Base-by-base conservation (phyloP, 2,797 vertebrate species). In the Lindbergichthys nudifrons region DNA sequence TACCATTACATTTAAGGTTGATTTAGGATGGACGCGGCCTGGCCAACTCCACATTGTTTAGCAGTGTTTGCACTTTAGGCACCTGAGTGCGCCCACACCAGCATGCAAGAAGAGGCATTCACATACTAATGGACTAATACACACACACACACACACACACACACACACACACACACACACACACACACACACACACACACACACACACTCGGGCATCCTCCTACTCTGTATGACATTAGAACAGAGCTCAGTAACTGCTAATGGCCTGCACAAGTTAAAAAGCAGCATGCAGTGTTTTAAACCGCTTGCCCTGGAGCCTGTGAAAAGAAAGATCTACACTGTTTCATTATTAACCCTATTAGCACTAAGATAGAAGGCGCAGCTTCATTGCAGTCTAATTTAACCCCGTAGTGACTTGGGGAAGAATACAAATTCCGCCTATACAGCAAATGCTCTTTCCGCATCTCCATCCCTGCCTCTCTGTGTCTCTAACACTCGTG, bases 311-410 rank as follows among this genome's bases (percentile, higher is more conserved):
- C 67, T 8, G 59, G 48, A 76, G 84, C 71, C 53, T 23, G 66
- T 46, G 41, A 73, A 66, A 63, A 67, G 70, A 74, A 65, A 81
- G 48, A 76, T 71, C 72, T 16, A 18, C 75, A 65, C 56, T 48
- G 26, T 75, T 89, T 89, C 51, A 82, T 87, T 86, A 87, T 93
- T 90, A 91, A 89, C 87, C 80, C 75, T 70, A 77, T 88, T 81
- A 90, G 72, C 53, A 19, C 60, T 0, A 15, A 56, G 61, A 68
- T 21, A 69, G 77, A 79, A 65, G 42, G 56, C 58, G 16, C 76
- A 47, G 51, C 71, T 71, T 54, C 36, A 10, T 39, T 9, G 10
- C 66, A 3, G 62, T 70, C 81, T 51, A 18, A 50, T 77, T 86
- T 81, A 87, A 90, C 84, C 75, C 76, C 63, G 36, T 48, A 4